Evolutionary conservation across 2,888 invertebrate species (phyloP).

Genomic region (Esperia sulphurella): DNA sequence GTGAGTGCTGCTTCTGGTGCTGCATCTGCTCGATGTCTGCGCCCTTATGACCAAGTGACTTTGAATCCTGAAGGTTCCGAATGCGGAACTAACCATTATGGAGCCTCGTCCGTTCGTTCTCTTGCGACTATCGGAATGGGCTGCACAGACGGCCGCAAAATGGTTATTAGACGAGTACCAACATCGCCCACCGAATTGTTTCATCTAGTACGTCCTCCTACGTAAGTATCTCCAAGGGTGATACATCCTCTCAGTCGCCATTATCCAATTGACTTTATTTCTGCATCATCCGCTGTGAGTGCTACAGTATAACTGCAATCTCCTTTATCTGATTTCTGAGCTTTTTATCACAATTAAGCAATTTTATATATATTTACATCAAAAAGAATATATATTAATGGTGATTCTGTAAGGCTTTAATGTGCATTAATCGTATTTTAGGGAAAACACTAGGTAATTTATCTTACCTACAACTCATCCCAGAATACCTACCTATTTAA

Average conservation of each 20-base stretch:
- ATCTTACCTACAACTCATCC: no score
- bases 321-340: background rate
- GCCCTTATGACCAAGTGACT: constrained; percentile 72
- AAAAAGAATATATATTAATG: no score
- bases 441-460: no score
- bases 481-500: no score
- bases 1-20: constrained; percentile 65
- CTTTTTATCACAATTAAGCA: no score
- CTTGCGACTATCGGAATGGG: constrained; percentile 93
- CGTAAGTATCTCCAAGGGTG: constrained; percentile 81
- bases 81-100: constrained; percentile 80
- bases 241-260: constrained; percentile 59
- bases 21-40: constrained; percentile 66
- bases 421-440: no score
- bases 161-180: constrained; percentile 90
- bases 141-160: constrained; percentile 91
- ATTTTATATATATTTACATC: no score
- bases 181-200: constrained; percentile 92
- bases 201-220: constrained; percentile 90
- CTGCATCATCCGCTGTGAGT: constrained; percentile 11
- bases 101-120: constrained; percentile 86
- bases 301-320: background rate
- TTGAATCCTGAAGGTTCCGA: constrained; percentile 80
- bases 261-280: constrained; percentile 64
- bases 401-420: no score